phyloP scores from a whole-genome alignment of 64 coral and sea anemone genomes.

The Montipora cactus region DNA sequence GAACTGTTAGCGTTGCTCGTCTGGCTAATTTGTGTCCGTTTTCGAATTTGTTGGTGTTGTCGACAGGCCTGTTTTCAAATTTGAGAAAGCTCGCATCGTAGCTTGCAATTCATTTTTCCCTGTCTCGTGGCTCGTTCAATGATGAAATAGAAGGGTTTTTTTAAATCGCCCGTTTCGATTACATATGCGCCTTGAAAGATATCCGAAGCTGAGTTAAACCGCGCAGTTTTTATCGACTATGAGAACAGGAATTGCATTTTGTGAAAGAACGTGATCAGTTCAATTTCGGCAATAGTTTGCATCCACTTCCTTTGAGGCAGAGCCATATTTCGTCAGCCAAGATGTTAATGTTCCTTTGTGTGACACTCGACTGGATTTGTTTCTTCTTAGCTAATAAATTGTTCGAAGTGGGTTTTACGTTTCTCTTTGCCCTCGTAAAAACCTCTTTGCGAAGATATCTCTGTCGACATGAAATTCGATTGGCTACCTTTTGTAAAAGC shows the following conservation, averaged over 20 bases:
- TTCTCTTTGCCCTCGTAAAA: not conserved
- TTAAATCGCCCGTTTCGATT: not conserved
- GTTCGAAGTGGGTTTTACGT: not conserved
- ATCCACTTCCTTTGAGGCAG: too few species aligned
- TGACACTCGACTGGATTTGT: not conserved
- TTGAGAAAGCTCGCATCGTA: not conserved
- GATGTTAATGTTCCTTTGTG: not conserved
- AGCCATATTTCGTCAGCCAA: not conserved
- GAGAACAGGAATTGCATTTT: not conserved
- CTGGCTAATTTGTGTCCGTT: too few species aligned
- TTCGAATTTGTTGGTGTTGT: not conserved
- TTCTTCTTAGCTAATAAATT: not conserved
- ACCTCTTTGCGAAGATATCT: not conserved
- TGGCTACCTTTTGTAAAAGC: too few species aligned
- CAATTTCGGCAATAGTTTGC: not conserved
- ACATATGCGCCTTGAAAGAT: conserved; percentile 4
- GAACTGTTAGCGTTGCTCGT: not conserved
- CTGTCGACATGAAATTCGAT: too few species aligned
- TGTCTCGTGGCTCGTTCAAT: too few species aligned
- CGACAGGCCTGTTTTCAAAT: not conserved
- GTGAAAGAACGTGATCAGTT: not conserved
- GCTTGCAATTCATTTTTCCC: too few species aligned
- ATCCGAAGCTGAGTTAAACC: not conserved
- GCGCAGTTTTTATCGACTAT: not conserved
- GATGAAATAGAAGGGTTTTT: too few species aligned